Evolutionary conservation across 2,888 invertebrate species (phyloP).

Genomic region (Heliconius ismenius): DNA sequence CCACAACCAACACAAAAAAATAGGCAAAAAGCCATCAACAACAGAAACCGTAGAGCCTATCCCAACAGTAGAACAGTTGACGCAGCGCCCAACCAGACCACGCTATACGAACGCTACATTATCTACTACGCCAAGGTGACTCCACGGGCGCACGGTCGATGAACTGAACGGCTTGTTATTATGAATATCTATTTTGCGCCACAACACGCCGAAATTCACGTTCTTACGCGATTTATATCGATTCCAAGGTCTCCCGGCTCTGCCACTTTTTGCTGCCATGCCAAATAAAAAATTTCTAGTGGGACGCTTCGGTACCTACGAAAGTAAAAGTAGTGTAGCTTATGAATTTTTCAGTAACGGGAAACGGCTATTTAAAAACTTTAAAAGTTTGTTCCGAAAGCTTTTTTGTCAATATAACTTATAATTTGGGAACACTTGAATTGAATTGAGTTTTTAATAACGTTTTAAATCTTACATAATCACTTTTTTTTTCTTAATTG

Average conservation of each 20-base stretch:
- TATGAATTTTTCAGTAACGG: constrained; percentile 30
- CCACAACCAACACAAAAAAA: not conserved
- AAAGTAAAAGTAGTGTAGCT: constrained; percentile 39
- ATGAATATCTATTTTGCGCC: constrained; percentile 65
- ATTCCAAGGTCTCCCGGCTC: constrained; percentile 46
- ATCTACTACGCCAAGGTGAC: constrained; percentile 74
- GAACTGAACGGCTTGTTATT: constrained; percentile 58
- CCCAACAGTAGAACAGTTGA: constrained; percentile 51
- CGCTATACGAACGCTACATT: constrained; percentile 63
- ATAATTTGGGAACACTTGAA: constrained; percentile 5
- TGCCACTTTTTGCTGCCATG: constrained; percentile 43
- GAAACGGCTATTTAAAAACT: constrained; percentile 21
- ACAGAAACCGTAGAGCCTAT: constrained; percentile 35
- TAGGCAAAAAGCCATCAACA: not conserved
- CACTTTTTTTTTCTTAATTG: too few species aligned
- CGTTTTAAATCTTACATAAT: not conserved
- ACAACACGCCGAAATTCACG: constrained; percentile 49
- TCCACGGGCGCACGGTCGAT: constrained; percentile 73
- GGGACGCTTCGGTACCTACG: constrained; percentile 33
- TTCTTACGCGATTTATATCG: constrained; percentile 48
- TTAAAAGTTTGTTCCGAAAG: constrained; percentile 24
- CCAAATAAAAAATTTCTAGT: constrained; percentile 37
- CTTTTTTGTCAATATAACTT: not conserved
- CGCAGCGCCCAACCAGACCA: constrained; percentile 47
- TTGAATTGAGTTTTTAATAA: not conserved